Evolutionary conservation across 2,113 vertebrate species (phyloP), one percentile per base, ranked within the genome.

Genomic region (Typhlomys cinereus): DNA sequence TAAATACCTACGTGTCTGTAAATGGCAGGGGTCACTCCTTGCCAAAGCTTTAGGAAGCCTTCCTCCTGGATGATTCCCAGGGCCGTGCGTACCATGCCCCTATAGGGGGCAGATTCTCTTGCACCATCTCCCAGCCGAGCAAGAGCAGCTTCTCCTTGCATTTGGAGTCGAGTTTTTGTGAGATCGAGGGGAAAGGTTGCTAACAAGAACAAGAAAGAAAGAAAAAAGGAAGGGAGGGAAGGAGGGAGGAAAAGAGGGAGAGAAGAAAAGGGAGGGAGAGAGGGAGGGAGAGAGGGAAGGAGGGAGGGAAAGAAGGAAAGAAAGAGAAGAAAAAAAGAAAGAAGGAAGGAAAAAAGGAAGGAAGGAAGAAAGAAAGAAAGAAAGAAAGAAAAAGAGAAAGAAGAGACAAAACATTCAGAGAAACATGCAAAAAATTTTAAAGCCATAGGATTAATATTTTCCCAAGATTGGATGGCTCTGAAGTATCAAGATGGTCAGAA

Each of bases 121-220:
- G 41, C 15, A 0, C 57, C 73, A 0, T 88, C 96, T 94, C 96
- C 97, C 13, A 67, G 12, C 3, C 82, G 90, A 8, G 6, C 88
- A 74, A 92, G 70, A 0, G 97, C 98, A 29, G 97, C 97, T 97
- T 99, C 98, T 50, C 98, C 98, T 97, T 99, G 99, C 80, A 99
- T 97, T 90, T 99, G 98, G 84, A 99, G 98, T 66, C 98, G 98
- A 36, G 99, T 99, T 97, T 99, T 99, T 0, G 98, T 99, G 74
- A 99, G 98, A 86, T 99, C 98, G 36, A 99, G 97, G 21, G 98
- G 99, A 94, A 98, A 99, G 1, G 98, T 99, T 88, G 98, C 98
- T 99, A 96, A 85, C 34, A 64, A 93, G 29, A 85, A 66, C n/a
- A 67, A 44, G 18, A 67, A 10, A 67, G 96, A 85, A 17, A 82